Evolutionary conservation across 1,140 invertebrate species (phyloP).

Genomic region (Zaprionus capensis): DNA sequence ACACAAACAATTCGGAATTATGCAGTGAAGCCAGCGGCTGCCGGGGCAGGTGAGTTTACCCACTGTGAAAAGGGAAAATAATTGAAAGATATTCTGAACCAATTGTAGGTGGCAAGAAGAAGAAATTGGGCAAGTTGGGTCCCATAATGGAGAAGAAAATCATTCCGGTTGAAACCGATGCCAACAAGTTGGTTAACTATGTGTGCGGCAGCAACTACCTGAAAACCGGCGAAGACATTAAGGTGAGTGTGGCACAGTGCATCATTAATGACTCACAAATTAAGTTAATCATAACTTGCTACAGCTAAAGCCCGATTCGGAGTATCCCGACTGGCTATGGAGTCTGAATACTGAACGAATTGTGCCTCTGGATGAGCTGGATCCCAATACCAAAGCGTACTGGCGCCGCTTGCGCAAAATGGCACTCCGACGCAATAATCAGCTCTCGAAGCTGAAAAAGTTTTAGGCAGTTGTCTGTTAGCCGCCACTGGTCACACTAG

Average conservation of each 20-base stretch:
- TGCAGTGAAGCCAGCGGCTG: conserved; percentile 66
- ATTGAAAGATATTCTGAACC: background rate
- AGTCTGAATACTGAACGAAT: conserved; percentile 87
- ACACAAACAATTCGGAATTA: conserved; percentile 48
- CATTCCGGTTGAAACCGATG: conserved; percentile 94
- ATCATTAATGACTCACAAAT: background rate
- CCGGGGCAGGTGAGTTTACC: conserved; percentile 44
- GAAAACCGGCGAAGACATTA: conserved; percentile 91
- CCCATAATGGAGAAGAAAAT: conserved; percentile 88
- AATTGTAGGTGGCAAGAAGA: conserved; percentile 80
- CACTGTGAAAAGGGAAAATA: background rate
- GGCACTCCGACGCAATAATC: conserved; percentile 87
- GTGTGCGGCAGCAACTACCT: conserved; percentile 95
- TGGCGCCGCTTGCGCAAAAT: conserved; percentile 89
- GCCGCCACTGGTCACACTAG: conserved; percentile 16
- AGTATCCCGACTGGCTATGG: conserved; percentile 98
- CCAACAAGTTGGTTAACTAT: conserved; percentile 90
- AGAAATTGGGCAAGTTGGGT: conserved; percentile 87
- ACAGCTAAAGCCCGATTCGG: conserved; percentile 91
- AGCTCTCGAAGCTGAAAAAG: conserved; percentile 86
- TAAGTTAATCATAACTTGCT: background rate
- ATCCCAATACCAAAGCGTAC: conserved; percentile 92
- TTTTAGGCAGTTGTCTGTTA: conserved; percentile 72
- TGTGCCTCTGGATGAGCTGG: conserved; percentile 89
- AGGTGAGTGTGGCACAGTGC: conserved; percentile 83